These are phyloP conservation scores for Bibio marci DNA, from an alignment of 2,888 invertebrate species.

Conservation along the genomic window DNA sequence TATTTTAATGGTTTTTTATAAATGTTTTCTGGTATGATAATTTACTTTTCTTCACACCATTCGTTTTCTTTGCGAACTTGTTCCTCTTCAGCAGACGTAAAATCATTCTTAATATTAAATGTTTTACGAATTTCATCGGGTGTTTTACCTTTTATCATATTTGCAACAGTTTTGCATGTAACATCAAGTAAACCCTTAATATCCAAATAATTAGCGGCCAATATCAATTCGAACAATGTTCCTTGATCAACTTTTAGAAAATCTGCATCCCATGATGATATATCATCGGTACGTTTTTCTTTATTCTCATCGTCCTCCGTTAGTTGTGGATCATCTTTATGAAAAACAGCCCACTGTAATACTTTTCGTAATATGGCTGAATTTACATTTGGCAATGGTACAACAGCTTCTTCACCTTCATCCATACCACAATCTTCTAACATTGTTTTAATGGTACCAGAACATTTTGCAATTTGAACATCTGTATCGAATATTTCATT, in stretches of 20 bases:
- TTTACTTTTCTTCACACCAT: conserved; percentile 82
- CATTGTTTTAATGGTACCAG: conserved; percentile 97
- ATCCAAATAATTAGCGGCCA: conserved; percentile 94
- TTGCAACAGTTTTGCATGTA: conserved; percentile 95
- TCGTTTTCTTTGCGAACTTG: conserved; percentile 94
- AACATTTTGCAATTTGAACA: conserved; percentile 93
- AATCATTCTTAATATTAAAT: conserved; percentile 94
- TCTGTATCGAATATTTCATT: conserved; percentile 93
- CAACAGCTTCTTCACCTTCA: conserved; percentile 84
- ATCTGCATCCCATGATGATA: conserved; percentile 97
- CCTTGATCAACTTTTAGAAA: conserved; percentile 97
- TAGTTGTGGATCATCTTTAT: conserved; percentile 89
- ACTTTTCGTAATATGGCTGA: conserved; percentile 92
- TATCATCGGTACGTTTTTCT: conserved; percentile 97
- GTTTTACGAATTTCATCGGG: conserved; percentile 94
- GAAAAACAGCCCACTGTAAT: conserved; percentile 82
- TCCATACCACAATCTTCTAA: conserved; percentile 86
- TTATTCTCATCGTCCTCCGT: conserved; percentile 96
- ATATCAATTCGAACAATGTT: conserved; percentile 85
- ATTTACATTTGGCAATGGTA: conserved; percentile 94
- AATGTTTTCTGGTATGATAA: too few relatives aligned
- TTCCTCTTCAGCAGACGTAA: conserved; percentile 90
- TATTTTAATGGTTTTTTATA: too few relatives aligned
- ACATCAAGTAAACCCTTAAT: conserved; percentile 92
- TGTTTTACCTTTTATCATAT: conserved; percentile 98